Evolutionary conservation across 2,888 invertebrate species (phyloP).

Genomic region (Theodoxus fluviatilis): DNA sequence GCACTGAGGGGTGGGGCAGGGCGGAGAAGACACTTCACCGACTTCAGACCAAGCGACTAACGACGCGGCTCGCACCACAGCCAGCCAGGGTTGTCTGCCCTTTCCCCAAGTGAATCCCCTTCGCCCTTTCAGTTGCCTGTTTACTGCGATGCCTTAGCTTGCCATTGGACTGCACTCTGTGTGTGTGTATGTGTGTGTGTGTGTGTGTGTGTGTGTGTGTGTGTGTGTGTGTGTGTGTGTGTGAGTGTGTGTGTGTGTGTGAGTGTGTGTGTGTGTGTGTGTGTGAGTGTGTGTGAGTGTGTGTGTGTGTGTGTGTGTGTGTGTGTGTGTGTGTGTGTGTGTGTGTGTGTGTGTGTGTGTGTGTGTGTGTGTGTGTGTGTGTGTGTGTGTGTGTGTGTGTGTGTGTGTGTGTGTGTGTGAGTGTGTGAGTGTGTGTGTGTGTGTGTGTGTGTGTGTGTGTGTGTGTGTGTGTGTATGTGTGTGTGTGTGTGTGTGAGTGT

Average conservation of each 20-base stretch:
- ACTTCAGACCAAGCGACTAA: no score
- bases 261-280: neutral
- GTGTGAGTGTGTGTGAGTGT: constrained; percentile 1
- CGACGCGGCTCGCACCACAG: no score
- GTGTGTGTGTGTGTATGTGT: constrained; percentile 15
- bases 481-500: constrained; percentile 15
- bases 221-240: constrained; percentile 22
- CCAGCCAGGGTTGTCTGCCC: no score
- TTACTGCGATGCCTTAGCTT: no score
- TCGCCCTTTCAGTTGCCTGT: no score
- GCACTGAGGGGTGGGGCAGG: no score
- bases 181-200: neutral
- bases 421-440: neutral
- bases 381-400: constrained; percentile 1
- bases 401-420: constrained; percentile 4
- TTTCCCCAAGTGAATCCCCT: no score
- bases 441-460: constrained; percentile 18
- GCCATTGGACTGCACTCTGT: no score
- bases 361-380: neutral
- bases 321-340: neutral
- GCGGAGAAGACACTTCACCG: no score
- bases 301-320: neutral
- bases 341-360: constrained; percentile 7
- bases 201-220: constrained; percentile 11
- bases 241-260: constrained; percentile 13